A percentile compares a stretch with the other conserved stretches of the same genome.
phyloP scores from a whole-genome alignment of 1,140 invertebrate genomes.

The Andricus grossulariae region DNA sequence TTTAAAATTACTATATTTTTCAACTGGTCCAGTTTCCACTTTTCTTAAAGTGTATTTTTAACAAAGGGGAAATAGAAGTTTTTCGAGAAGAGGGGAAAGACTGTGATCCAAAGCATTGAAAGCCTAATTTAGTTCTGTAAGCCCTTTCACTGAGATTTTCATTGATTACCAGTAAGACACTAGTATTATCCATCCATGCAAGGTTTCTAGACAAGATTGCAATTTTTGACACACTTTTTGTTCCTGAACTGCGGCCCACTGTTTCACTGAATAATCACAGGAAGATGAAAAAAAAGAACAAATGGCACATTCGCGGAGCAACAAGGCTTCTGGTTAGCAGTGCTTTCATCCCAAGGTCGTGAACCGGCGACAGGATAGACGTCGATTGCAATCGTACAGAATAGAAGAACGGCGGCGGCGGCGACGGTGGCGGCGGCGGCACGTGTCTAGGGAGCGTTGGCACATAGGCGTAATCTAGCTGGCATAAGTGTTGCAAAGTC shows the following conservation, averaged over 20 bases:
- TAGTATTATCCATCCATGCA: no score
- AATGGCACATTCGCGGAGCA: not conserved
- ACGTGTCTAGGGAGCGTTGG: slow-evolving; percentile 24
- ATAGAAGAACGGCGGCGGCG: not conserved
- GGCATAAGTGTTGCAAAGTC: not conserved
- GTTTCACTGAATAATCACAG: slow-evolving; percentile 1
- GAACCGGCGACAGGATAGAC: slow-evolving; percentile 1
- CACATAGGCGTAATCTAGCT: slow-evolving; percentile 23
- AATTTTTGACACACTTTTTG: slow-evolving; percentile 9
- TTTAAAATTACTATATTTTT: no score
- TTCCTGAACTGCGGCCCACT: not conserved
- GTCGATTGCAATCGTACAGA: not conserved
- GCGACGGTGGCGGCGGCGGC: not conserved
- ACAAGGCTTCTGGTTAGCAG: not conserved
- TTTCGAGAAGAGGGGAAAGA: no score
- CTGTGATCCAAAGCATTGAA: no score
- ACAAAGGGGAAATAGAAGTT: no score
- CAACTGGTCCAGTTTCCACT: no score
- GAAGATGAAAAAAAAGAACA: not conserved
- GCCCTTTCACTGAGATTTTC: no score
- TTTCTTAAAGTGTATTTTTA: no score
- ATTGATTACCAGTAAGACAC: no score
- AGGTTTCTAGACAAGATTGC: no score
- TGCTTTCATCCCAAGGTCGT: not conserved
- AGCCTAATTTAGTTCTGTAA: no score